A percentile compares a stretch with the other conserved stretches of the same genome.
Evolutionary conservation across 2,797 vertebrate genomes (phyloP).

Genomic region (Mormyrops attenuatus): DNA sequence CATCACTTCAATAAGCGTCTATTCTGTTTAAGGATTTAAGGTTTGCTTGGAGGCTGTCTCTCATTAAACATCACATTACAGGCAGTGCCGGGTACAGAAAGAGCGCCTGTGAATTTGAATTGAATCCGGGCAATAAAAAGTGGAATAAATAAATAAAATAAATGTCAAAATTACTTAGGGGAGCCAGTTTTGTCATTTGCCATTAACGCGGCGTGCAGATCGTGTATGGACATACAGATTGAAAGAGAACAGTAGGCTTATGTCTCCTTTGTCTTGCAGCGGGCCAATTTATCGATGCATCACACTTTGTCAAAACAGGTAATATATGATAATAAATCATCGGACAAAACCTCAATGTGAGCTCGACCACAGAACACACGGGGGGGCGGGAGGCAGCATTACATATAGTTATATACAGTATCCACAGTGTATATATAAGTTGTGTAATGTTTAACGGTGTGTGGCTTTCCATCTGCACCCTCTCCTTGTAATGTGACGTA

Average conservation of each 20-base stretch:
- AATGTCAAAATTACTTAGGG: neutral
- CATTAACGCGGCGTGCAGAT: neutral
- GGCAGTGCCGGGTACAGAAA: slow-evolving; percentile 16
- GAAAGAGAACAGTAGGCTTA: neutral
- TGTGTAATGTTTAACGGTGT: neutral
- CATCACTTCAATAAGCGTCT: slow-evolving; percentile 62
- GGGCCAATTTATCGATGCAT: neutral
- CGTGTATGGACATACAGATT: neutral
- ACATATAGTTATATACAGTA: neutral
- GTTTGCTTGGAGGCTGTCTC: slow-evolving; percentile 37
- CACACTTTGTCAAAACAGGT: neutral
- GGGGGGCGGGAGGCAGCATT: neutral
- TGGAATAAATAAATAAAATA: neutral
- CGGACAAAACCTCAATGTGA: neutral
- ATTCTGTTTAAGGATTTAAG: slow-evolving; percentile 55
- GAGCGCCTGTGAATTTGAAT: neutral
- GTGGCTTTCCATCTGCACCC: neutral
- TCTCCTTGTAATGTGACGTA: neutral
- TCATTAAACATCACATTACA: slow-evolving; percentile 49
- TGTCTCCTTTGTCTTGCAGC: neutral
- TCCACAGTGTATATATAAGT: neutral
- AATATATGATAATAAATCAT: neutral
- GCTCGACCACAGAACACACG: neutral
- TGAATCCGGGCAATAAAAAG: neutral
- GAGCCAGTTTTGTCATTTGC: neutral